Percentiles rank a stretch among this genome's conserved stretches.
Conservation (phyloP, 2,113 vertebrate genomes). For the Mesembrinibis cayennensis region DNA sequence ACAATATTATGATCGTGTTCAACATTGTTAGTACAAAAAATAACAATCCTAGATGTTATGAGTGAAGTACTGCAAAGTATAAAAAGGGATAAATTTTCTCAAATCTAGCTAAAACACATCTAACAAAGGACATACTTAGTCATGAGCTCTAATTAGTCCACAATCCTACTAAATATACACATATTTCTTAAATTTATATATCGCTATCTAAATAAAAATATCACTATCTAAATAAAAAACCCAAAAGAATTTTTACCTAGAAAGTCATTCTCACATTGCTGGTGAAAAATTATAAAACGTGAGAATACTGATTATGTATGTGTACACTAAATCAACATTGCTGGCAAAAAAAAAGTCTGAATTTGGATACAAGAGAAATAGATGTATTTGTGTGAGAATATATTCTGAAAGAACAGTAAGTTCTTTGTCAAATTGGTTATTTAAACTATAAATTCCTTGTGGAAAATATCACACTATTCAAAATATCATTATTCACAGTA, state of each 20-base stretch:
- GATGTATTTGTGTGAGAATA: background rate
- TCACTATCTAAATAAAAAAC: background rate
- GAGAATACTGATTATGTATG: background rate
- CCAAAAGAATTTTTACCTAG: background rate
- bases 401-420: background rate
- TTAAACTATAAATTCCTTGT: background rate
- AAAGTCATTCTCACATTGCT: background rate
- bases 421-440: background rate
- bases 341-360: background rate
- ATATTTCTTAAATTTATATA: background rate
- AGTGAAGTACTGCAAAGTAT: background rate
- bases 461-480: background rate
- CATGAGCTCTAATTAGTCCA: background rate
- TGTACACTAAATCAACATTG: background rate
- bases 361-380: background rate
- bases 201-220: background rate
- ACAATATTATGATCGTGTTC: background rate
- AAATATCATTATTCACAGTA: background rate
- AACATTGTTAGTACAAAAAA: background rate
- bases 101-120: background rate
- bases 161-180: background rate
- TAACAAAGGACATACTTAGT: background rate
- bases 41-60: background rate
- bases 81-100: background rate
- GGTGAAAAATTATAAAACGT: background rate